Evolutionary conservation across 2,113 vertebrate species (phyloP).

Genomic region (Sarotherodon lohbergeri): DNA sequence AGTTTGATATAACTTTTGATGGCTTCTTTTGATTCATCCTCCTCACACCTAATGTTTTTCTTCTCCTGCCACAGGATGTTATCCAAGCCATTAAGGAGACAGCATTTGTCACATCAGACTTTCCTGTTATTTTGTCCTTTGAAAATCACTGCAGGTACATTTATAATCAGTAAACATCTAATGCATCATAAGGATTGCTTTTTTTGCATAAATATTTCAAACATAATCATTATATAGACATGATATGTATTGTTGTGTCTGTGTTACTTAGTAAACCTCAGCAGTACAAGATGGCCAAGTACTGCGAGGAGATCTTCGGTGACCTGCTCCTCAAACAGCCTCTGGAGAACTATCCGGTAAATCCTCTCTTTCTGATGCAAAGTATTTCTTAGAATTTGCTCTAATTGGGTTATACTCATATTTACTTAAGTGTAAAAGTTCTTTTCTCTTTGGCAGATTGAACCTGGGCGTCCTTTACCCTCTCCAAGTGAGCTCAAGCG

Average conservation of each 20-base stretch:
- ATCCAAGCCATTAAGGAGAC: conserved; percentile 98
- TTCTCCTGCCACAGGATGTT: conserved; percentile 79
- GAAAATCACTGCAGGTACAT: conserved; percentile 98
- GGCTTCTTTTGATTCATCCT: not conserved
- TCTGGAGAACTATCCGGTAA: conserved; percentile 86
- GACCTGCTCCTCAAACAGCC: conserved; percentile 92
- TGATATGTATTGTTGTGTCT: not conserved
- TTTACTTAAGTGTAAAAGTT: not conserved
- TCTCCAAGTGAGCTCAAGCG: conserved; percentile 93
- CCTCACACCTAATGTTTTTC: not conserved
- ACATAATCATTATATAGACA: not conserved
- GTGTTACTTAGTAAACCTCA: conserved; percentile 86
- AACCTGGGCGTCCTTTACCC: conserved; percentile 83
- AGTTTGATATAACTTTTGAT: not conserved
- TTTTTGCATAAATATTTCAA: not conserved
- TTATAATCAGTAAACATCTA: not conserved
- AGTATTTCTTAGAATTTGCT: not conserved
- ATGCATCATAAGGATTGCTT: not conserved
- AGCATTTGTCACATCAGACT: conserved; percentile 92
- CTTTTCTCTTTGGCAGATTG: conserved; percentile 76
- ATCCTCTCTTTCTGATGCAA: conserved; percentile 22
- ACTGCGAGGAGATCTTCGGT: conserved; percentile 96
- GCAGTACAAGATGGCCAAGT: conserved; percentile 99
- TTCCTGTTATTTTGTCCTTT: conserved; percentile 96
- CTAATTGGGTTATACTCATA: not conserved